phyloP scores from a whole-genome alignment of 2,797 vertebrate genomes.

The Coreius guichenoti region DNA sequence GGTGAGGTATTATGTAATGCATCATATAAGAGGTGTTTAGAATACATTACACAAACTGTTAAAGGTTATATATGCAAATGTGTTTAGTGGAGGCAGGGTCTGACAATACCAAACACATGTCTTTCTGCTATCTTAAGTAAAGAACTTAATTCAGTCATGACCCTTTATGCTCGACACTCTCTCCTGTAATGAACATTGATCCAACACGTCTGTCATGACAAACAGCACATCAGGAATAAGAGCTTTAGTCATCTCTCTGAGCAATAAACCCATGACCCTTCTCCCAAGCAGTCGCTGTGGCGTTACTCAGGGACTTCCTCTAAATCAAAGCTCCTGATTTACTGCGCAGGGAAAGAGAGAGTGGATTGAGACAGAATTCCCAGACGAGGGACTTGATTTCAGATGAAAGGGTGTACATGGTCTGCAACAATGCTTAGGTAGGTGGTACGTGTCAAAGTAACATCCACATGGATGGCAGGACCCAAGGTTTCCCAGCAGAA shows the following conservation, averaged over 20 bases:
- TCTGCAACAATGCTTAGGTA: too few species aligned
- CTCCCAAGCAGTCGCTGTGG: not conserved
- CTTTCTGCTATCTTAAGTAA: too few species aligned
- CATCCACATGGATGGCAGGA: too few species aligned
- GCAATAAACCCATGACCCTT: slow-evolving; percentile 3
- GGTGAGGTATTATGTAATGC: slow-evolving; percentile 16
- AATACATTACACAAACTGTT: not conserved
- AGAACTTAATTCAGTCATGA: not conserved
- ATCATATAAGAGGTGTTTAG: not conserved
- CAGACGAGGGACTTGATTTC: not conserved
- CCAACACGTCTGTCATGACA: slow-evolving; percentile 14
- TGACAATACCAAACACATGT: not conserved
- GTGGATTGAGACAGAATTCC: not conserved
- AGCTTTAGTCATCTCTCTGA: not conserved
- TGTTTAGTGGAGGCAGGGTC: not conserved
- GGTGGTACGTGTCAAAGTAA: too few species aligned
- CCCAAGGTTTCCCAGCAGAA: too few species aligned
- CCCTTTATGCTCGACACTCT: not conserved
- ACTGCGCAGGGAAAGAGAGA: not conserved
- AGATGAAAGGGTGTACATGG: not conserved
- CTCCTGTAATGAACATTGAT: slow-evolving; percentile 18
- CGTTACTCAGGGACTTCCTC: not conserved
- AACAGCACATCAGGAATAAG: not conserved
- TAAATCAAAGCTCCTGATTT: not conserved
- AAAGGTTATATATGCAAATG: not conserved